Evolutionary conservation across 2,797 vertebrate species (phyloP), one percentile per base, ranked within the genome.

Genomic region (Epinephelus malabaricus): DNA sequence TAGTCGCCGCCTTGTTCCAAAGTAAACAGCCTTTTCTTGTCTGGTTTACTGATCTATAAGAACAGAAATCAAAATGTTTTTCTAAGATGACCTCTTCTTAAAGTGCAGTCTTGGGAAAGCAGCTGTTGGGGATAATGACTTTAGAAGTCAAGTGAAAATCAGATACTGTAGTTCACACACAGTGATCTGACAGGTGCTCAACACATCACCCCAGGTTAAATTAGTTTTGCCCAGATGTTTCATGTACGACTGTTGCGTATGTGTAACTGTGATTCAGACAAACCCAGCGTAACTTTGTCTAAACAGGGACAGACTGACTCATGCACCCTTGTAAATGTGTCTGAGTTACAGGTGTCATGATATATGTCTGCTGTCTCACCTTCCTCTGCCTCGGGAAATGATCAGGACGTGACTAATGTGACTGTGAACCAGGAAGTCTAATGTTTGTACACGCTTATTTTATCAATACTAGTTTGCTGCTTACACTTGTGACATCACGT

Each of bases 1-100:
- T 66, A 56, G 65, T 40, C 43, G 27, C 58, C 9, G 49, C 64
- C 58, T 64, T 3, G 21, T 8, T 85, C 88, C 79, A 90, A 86
- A 88, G 63, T 81, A 85, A 92, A 92, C 77, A 86, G 58, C 60
- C 46, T 69, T 70, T 45, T 69, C 79, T 75, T 68, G 63, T 87
- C 78, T 55, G 74, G 69, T 84, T 85, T 72, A 77, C 73, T 46
- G 51, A 88, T 80, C 79, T 85, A 66, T 64, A 79, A 79, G 60
- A 63, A 43, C 38, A 59, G 46, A 60, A 82, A 80, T 62, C 23
- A 2, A 38, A 81, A 85, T 72, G 71, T 78, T 87, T 84, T 69
- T 81, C 54, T 79, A 73, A 84, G 59, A 51, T 27, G 51, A 18
- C 50, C 30, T 74, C 58, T 63, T 43, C 50, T 55, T 51, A 15